These are phyloP conservation scores for Micrastur ruficollis DNA, from an alignment of 2,797 vertebrate species.

Conservation along the genomic window DNA sequence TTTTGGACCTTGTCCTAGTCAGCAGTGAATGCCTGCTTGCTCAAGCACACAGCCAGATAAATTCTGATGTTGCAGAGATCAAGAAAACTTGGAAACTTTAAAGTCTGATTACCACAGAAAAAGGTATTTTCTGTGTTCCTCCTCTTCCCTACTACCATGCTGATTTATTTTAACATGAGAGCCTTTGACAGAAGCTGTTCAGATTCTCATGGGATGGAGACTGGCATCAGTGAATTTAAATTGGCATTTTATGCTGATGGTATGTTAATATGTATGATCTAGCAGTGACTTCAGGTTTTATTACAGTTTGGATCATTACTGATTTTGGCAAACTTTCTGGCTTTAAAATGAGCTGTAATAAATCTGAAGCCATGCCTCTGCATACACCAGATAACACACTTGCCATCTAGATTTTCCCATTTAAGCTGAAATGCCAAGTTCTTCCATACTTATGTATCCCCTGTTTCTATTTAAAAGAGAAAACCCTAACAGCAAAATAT, in stretches of 20 bases:
- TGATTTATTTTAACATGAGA: background rate
- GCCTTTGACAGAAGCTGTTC: background rate
- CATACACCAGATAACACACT: background rate
- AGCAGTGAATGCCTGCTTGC: background rate
- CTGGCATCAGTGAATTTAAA: slow-evolving; percentile 21
- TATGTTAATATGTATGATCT: background rate
- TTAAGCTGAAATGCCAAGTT: background rate
- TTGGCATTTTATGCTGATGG: background rate
- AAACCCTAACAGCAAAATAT: background rate
- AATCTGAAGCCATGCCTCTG: background rate
- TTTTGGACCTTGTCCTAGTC: background rate
- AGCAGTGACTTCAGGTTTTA: background rate
- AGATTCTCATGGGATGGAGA: background rate
- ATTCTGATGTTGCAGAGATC: background rate
- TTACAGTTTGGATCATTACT: background rate
- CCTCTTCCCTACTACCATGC: background rate
- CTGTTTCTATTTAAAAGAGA: background rate
- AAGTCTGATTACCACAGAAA: background rate
- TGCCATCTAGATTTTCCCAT: background rate
- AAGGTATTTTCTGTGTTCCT: background rate
- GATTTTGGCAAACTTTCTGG: slow-evolving; percentile 36
- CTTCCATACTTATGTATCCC: background rate
- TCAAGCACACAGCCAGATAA: background rate
- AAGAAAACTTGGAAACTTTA: background rate
- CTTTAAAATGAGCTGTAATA: background rate